phyloP scores from a whole-genome alignment of 2,113 vertebrate species.

The Lepus europaeus region DNA sequence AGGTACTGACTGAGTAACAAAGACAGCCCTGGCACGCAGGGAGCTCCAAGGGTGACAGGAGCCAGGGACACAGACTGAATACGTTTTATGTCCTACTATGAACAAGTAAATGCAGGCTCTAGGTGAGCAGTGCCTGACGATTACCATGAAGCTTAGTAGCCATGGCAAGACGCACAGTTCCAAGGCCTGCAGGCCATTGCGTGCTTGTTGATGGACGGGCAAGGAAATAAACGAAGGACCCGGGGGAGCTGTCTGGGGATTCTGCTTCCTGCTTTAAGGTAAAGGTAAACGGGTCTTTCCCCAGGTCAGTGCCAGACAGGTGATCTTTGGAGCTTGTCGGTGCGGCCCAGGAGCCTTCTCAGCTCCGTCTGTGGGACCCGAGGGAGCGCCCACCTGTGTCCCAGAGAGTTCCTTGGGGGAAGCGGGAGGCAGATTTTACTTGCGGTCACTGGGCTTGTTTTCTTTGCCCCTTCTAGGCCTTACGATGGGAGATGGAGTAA shows the following conservation, averaged over 20 bases:
- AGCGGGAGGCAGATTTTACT: not conserved
- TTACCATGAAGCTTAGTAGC: not conserved
- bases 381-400: not conserved
- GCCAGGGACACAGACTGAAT: not conserved
- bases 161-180: constrained; percentile 8
- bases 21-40: not conserved
- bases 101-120: not conserved
- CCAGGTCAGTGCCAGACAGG: not conserved
- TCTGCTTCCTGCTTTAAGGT: constrained; percentile 17
- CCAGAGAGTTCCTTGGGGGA: not conserved
- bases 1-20: not conserved
- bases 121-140: not conserved
- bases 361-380: not conserved
- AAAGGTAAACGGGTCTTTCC: not conserved
- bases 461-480: constrained; percentile 88
- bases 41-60: not conserved
- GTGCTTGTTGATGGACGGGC: not conserved
- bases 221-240: constrained; percentile 2
- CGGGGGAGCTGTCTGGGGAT: not conserved
- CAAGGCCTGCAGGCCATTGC: not conserved
- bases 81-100: not conserved
- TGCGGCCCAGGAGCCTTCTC: not conserved
- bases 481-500: constrained; percentile 99
- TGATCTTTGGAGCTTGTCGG: not conserved
- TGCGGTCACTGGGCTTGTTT: not conserved